Conservation (phyloP, 2,797 vertebrate genomes). For the Betta splendens region DNA sequence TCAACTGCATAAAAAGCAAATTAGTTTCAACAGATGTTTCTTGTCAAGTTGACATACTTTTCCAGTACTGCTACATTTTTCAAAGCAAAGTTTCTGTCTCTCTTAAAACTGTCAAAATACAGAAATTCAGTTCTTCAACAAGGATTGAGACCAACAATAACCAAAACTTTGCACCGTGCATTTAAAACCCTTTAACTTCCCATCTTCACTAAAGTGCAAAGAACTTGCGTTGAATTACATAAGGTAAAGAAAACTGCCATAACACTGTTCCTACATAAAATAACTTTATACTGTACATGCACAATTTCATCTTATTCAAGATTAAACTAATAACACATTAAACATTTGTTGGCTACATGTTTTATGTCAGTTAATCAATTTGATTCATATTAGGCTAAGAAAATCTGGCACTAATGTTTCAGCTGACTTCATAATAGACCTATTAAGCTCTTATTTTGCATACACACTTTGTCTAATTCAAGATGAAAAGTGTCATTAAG, state of each 20-base stretch:
- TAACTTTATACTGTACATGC: constrained; percentile 52
- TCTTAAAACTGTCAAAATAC: constrained; percentile 30
- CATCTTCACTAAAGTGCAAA: constrained; percentile 74
- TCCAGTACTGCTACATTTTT: constrained; percentile 57
- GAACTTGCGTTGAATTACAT: constrained; percentile 45
- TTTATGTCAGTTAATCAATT: constrained; percentile 38
- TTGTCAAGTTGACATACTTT: constrained; percentile 40
- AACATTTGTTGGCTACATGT: constrained; percentile 30
- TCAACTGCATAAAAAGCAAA: constrained; percentile 52
- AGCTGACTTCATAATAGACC: constrained; percentile 14
- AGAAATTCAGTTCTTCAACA: constrained; percentile 27
- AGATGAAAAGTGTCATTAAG: constrained; percentile 26
- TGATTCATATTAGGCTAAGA: constrained; percentile 39
- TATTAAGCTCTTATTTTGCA: constrained; percentile 34
- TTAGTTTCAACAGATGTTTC: constrained; percentile 29
- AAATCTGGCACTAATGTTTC: constrained; percentile 26
- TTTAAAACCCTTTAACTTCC: constrained; percentile 24
- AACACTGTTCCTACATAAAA: constrained; percentile 30
- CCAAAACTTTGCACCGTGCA: constrained; percentile 20
- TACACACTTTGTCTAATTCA: constrained; percentile 19
- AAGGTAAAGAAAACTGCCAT: constrained; percentile 31
- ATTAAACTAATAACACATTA: constrained; percentile 17
- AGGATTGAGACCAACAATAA: constrained; percentile 10
- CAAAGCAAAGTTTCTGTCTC: constrained; percentile 47
- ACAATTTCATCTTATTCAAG: constrained; percentile 29